Evolutionary conservation across 2,888 invertebrate species (phyloP).

Genomic region (Hyposoter didymator): DNA sequence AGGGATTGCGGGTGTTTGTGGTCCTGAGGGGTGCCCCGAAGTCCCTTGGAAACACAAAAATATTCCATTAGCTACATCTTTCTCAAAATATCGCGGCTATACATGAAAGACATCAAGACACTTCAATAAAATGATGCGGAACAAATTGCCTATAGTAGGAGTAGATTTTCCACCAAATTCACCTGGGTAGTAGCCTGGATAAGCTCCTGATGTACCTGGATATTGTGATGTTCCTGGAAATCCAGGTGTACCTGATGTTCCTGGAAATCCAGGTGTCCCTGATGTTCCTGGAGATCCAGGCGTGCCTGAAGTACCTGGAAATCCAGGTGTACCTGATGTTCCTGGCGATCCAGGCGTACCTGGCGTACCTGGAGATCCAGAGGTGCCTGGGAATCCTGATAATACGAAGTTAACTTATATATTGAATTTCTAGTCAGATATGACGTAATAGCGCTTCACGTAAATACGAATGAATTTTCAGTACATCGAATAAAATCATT

Average conservation of each 20-base stretch:
- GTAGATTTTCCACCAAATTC: neutral
- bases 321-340: constrained; percentile 55
- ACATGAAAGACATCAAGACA: too few relatives aligned
- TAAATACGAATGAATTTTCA: too few relatives aligned
- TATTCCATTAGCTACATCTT: too few relatives aligned
- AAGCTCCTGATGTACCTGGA: constrained; percentile 46
- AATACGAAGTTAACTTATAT: neutral
- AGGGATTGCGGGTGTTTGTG: constrained; percentile 69
- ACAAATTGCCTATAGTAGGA: too few relatives aligned
- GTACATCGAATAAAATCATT: too few relatives aligned
- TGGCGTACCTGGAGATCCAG: constrained; percentile 52
- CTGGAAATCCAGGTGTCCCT: constrained; percentile 61
- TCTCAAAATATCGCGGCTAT: neutral
- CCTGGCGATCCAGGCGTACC: constrained; percentile 51
- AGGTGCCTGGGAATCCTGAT: constrained; percentile 47
- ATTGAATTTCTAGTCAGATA: too few relatives aligned
- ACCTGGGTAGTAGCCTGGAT: neutral
- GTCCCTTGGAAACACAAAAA: neutral
- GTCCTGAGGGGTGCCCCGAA: neutral
- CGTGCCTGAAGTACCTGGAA: constrained; percentile 70
- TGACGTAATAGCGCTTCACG: too few relatives aligned
- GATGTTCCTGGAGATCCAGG: constrained; percentile 48
- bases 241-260: constrained; percentile 54
- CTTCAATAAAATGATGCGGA: too few relatives aligned
- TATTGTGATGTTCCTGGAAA: constrained; percentile 70